These are phyloP conservation scores for Ethmia dodecea DNA, from an alignment of 2,888 invertebrate genomes.

Conservation along the genomic window DNA sequence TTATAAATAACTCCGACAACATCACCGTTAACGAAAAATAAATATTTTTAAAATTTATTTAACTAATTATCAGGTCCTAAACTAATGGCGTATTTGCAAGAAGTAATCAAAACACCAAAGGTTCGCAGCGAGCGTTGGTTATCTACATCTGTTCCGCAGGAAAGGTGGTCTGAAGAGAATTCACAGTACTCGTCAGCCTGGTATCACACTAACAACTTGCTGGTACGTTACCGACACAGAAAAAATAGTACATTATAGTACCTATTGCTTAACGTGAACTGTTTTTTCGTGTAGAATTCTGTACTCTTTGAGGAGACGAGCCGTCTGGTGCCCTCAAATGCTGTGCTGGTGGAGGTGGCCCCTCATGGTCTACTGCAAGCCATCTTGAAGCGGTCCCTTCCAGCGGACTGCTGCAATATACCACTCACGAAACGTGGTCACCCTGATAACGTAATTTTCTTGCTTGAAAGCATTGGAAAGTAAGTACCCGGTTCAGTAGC, in stretches of 20 bases:
- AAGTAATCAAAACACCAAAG: slow-evolving; percentile 82
- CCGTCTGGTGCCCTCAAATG: slow-evolving; percentile 84
- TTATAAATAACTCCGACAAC: not conserved
- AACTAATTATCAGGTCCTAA: slow-evolving; percentile 70
- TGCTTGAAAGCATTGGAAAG: slow-evolving; percentile 81
- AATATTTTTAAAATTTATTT: no score
- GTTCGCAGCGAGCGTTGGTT: slow-evolving; percentile 87
- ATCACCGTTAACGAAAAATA: no score
- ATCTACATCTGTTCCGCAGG: slow-evolving; percentile 87
- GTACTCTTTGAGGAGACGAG: slow-evolving; percentile 90
- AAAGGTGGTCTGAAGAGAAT: slow-evolving; percentile 82
- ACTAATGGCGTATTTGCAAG: slow-evolving; percentile 79
- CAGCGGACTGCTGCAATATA: slow-evolving; percentile 79
- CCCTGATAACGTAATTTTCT: slow-evolving; percentile 73
- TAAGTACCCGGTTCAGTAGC: slow-evolving; percentile 33
- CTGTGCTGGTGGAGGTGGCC: slow-evolving; percentile 91
- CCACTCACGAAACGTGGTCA: slow-evolving; percentile 85
- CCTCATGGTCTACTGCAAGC: slow-evolving; percentile 95
- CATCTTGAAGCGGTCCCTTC: slow-evolving; percentile 87
- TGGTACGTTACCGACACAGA: slow-evolving; percentile 50
- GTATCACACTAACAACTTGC: slow-evolving; percentile 91
- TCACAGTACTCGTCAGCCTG: slow-evolving; percentile 86
- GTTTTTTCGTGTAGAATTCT: slow-evolving; percentile 33
- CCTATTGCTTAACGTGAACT: no score
- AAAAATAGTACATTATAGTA: not conserved